phyloP scores from a whole-genome alignment of 1,140 invertebrate genomes.

The Doryteuthis pealeii region DNA sequence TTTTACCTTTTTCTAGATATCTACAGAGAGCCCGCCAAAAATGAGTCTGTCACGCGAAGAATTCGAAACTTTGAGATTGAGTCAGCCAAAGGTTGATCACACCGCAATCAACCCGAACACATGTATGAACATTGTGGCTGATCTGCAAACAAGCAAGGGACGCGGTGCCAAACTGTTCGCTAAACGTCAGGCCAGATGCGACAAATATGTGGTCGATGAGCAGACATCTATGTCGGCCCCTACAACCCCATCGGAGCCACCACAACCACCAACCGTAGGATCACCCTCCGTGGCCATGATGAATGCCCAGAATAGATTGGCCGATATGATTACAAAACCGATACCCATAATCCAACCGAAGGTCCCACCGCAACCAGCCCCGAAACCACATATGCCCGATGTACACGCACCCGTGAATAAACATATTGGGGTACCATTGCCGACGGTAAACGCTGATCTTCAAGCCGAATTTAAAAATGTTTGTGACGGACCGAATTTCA shows the following conservation, averaged over 20 bases:
- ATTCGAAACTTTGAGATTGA: constrained; percentile 40
- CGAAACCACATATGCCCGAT: not conserved
- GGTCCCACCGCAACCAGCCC: constrained; percentile 2
- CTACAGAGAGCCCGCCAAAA: constrained; percentile 29
- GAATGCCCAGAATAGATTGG: constrained; percentile 67
- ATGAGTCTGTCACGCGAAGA: constrained; percentile 44
- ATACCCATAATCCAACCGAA: constrained; percentile 18
- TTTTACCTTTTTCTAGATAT: not conserved
- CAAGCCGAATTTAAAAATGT: constrained; percentile 16
- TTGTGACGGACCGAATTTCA: constrained; percentile 40
- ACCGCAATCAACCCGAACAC: constrained; percentile 34
- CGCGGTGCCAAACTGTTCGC: constrained; percentile 81
- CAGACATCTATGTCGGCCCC: constrained; percentile 50
- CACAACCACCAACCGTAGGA: constrained; percentile 48
- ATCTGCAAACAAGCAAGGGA: constrained; percentile 45
- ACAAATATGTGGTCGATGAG: constrained; percentile 85
- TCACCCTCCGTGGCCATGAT: constrained; percentile 67
- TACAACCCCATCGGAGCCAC: constrained; percentile 21
- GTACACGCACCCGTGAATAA: constrained; percentile 11
- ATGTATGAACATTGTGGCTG: constrained; percentile 42
- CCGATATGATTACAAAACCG: constrained; percentile 67
- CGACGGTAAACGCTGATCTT: constrained; percentile 21
- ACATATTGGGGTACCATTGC: not conserved
- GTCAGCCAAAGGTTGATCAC: constrained; percentile 39
- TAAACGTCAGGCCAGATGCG: constrained; percentile 79